These are phyloP conservation scores for Leucosticte australis DNA, from an alignment of 2,113 vertebrate species.

Conservation along the genomic window DNA sequence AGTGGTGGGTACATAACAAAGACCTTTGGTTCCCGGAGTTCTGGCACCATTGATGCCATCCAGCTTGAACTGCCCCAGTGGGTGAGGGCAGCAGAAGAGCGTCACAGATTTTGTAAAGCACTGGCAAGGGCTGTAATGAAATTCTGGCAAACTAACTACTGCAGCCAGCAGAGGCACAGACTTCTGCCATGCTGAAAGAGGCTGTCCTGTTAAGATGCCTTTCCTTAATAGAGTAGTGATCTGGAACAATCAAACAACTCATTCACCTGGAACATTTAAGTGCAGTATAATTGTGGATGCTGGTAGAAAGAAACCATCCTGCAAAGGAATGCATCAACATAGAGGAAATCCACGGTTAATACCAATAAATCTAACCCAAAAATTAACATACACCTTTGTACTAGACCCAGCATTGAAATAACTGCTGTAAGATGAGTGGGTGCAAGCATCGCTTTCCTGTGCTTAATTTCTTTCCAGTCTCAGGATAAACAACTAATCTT, in stretches of 20 bases:
- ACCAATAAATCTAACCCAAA: background rate
- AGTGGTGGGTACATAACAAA: conserved; percentile 53
- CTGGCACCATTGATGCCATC: conserved; percentile 49
- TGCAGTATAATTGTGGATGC: background rate
- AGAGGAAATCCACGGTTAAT: background rate
- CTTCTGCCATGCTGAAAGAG: background rate
- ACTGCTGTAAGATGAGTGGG: background rate
- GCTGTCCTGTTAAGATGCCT: background rate
- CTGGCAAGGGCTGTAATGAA: conserved; percentile 50
- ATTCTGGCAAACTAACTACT: conserved; percentile 53
- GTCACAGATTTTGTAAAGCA: conserved; percentile 45
- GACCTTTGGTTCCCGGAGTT: conserved; percentile 41
- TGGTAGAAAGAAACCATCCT: background rate
- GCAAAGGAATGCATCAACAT: background rate
- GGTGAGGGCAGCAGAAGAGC: conserved; percentile 42
- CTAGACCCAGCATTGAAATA: background rate
- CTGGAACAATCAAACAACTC: background rate
- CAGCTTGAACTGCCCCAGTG: conserved; percentile 63
- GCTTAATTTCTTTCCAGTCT: background rate
- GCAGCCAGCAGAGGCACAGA: background rate
- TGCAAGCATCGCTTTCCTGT: background rate
- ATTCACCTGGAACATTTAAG: background rate
- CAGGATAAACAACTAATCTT: background rate
- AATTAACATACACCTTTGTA: background rate
- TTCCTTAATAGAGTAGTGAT: background rate